phyloP scores from a whole-genome alignment of 2,113 vertebrate genomes.

The Fregetta grallaria region DNA sequence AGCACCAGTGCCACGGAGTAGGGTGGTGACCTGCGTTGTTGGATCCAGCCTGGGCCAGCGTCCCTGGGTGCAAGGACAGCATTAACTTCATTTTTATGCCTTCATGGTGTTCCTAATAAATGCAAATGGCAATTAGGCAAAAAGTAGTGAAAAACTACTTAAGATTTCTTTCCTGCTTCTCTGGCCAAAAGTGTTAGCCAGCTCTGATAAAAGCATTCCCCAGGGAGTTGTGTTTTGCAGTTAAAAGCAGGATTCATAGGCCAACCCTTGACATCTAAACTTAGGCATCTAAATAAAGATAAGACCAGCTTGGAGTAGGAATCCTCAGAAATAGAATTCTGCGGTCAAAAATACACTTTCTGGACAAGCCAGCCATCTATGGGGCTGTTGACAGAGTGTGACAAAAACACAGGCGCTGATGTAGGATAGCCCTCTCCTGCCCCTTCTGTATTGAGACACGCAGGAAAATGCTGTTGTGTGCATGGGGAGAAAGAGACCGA shows the following conservation, averaged over 20 bases:
- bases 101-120: not conserved
- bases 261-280: not conserved
- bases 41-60: not conserved
- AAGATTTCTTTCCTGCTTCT: not conserved
- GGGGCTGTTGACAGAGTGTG: not conserved
- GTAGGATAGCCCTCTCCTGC: not conserved
- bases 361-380: not conserved
- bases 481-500: not conserved
- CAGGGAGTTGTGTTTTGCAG: not conserved
- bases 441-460: not conserved
- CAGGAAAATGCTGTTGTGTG: not conserved
- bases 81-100: not conserved
- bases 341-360: not conserved
- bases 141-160: not conserved
- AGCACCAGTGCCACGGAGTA: fast-evolving
- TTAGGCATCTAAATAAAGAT: not conserved
- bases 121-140: not conserved
- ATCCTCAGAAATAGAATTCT: not conserved
- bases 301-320: not conserved
- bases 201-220: not conserved
- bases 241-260: not conserved
- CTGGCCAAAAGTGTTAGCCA: not conserved
- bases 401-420: not conserved
- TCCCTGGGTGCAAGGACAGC: not conserved
- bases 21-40: not conserved